Conservation (phyloP, 2,797 vertebrate genomes). For the Spondyliosoma cantharus region DNA sequence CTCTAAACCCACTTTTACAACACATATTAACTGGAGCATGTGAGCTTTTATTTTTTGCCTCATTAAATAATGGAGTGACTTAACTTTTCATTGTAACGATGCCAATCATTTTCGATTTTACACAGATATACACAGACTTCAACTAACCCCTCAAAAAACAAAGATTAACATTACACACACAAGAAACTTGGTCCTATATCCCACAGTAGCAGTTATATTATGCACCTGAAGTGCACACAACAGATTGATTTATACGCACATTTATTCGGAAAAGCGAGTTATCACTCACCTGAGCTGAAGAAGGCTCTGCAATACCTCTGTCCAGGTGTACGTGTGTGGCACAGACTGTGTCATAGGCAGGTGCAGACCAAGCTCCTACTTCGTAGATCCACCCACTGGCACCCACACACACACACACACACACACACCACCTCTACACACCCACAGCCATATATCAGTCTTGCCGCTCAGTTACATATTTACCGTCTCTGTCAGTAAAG, state of each 20-base stretch:
- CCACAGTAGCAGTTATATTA: neutral
- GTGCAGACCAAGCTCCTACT: constrained; percentile 34
- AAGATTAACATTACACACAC: neutral
- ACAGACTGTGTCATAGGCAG: constrained; percentile 30
- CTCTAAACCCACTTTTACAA: constrained; percentile 42
- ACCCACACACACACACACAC: constrained; percentile 17
- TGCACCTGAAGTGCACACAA: neutral
- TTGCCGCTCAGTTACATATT: constrained; percentile 60
- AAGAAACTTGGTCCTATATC: neutral
- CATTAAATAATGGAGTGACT: constrained; percentile 1
- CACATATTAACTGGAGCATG: constrained; percentile 9
- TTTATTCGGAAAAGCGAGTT: constrained; percentile 22
- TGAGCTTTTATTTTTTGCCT: constrained; percentile 16
- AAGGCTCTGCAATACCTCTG: constrained; percentile 54
- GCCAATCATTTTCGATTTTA: neutral
- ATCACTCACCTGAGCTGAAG: constrained; percentile 75
- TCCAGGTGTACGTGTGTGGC: constrained; percentile 55
- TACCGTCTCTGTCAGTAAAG: constrained; percentile 56
- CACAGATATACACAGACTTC: neutral
- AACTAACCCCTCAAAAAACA: neutral
- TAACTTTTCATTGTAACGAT: neutral
- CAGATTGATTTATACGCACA: neutral
- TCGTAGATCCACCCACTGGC: constrained; percentile 53
- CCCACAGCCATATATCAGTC: constrained; percentile 38
- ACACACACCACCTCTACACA: constrained; percentile 32